Evolutionary conservation across 2,113 vertebrate genomes (phyloP).

Genomic region (Oreochromis tanganicae): DNA sequence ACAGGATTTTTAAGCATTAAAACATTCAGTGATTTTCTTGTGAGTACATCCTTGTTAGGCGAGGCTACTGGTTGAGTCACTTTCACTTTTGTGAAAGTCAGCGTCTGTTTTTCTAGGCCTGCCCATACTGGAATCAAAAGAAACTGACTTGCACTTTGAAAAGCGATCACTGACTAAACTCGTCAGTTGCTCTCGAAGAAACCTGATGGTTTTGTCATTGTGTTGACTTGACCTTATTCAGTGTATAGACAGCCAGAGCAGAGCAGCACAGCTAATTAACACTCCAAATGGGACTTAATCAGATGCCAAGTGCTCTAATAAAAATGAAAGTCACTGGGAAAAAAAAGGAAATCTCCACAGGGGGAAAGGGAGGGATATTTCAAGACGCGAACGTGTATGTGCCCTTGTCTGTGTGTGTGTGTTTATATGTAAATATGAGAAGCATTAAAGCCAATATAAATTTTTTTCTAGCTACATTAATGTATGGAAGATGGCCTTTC

Average conservation of each 20-base stretch:
- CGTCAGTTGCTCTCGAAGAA: conserved; percentile 21
- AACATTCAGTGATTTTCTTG: background rate
- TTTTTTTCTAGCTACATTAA: background rate
- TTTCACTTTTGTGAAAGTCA: background rate
- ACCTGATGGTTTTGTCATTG: conserved; percentile 51
- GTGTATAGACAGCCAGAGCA: conserved; percentile 18
- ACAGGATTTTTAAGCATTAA: background rate
- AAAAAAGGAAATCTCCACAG: conserved; percentile 11
- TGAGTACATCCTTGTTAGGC: background rate
- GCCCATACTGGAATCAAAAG: background rate
- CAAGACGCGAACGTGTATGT: background rate
- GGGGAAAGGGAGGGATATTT: conserved; percentile 3
- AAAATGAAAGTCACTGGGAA: conserved; percentile 54
- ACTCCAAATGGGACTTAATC: conserved; percentile 54
- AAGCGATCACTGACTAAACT: background rate
- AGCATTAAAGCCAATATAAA: background rate
- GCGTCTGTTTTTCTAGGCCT: background rate
- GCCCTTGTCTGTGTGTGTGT: background rate
- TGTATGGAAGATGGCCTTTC: background rate
- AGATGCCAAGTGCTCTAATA: conserved; percentile 58
- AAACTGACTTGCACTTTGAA: background rate
- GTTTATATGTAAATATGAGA: background rate
- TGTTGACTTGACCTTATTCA: conserved; percentile 61
- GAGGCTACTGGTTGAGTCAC: background rate
- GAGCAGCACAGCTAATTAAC: conserved; percentile 59